Percentiles rank a stretch among this genome's conserved stretches.
Evolutionary conservation across 2,113 vertebrate species (phyloP).

Genomic region (Malurus melanocephalus): DNA sequence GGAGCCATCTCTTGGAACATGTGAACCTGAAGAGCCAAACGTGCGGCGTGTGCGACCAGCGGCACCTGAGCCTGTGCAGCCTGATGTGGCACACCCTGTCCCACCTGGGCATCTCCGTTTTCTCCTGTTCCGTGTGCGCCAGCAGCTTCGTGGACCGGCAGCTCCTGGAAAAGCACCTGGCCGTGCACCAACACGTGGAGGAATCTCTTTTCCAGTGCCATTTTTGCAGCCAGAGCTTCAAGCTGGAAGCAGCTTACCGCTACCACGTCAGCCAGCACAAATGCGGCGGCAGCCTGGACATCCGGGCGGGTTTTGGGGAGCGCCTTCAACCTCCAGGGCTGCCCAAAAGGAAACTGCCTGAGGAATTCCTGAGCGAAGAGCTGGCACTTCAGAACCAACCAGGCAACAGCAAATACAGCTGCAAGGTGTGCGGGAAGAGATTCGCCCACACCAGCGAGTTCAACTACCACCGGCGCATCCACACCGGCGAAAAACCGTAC

Average conservation of each 20-base stretch:
- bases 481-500: slow-evolving; percentile 95
- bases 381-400: slow-evolving; percentile 59
- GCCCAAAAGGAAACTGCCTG: slow-evolving; percentile 73
- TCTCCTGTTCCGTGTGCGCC: slow-evolving; percentile 88
- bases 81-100: slow-evolving; percentile 90
- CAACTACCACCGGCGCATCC: slow-evolving; percentile 95
- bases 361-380: slow-evolving; percentile 66
- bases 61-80: slow-evolving; percentile 85
- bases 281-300: slow-evolving; percentile 71
- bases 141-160: slow-evolving; percentile 87
- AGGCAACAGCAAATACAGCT: slow-evolving; percentile 88
- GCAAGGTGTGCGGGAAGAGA: slow-evolving; percentile 92
- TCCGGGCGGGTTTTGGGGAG: slow-evolving; percentile 47
- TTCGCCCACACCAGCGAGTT: slow-evolving; percentile 97
- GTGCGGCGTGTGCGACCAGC: slow-evolving; percentile 84
- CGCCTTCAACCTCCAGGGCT: slow-evolving; percentile 49
- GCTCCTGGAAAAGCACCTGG: slow-evolving; percentile 88
- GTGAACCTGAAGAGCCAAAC: slow-evolving; percentile 83
- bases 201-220: slow-evolving; percentile 78
- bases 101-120: slow-evolving; percentile 85
- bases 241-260: slow-evolving; percentile 81
- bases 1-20: slow-evolving; percentile 86
- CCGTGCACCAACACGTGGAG: slow-evolving; percentile 78
- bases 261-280: slow-evolving; percentile 88
- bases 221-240: slow-evolving; percentile 77